A percentile compares a stretch with the other conserved stretches of the same genome.
Conservation (phyloP, 2,888 invertebrate species). For the Theretra japonica region DNA sequence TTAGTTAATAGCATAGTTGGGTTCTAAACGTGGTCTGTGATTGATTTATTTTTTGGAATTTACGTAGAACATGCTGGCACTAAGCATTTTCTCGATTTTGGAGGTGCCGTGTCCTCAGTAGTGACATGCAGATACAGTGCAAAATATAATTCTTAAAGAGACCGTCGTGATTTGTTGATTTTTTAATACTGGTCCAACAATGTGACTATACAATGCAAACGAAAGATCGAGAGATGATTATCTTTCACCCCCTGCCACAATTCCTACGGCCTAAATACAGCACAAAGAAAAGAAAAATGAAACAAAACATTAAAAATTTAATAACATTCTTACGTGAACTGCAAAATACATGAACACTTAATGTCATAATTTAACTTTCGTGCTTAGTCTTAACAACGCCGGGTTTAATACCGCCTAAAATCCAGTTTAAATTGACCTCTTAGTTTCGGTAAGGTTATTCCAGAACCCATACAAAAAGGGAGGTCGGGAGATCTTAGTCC, state of each 20-base stretch:
- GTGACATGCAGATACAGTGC: no score
- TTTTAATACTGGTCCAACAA: no score
- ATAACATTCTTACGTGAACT: neutral
- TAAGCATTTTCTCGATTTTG: no score
- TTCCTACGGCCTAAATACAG: neutral
- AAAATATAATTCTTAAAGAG: no score
- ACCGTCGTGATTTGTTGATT: no score
- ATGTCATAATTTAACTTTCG: conserved; percentile 21
- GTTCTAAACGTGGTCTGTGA: neutral
- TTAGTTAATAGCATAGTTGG: neutral
- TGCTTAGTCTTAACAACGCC: conserved; percentile 28
- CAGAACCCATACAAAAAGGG: neutral
- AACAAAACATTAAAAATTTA: conserved; percentile 1
- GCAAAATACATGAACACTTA: conserved; percentile 22
- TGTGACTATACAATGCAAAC: no score
- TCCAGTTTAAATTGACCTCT: neutral
- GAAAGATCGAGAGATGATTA: no score
- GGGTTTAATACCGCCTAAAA: conserved; percentile 31
- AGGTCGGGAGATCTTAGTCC: neutral
- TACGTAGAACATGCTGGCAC: no score
- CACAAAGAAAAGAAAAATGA: neutral
- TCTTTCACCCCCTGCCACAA: no score
- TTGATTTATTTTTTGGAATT: no score
- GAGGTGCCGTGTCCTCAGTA: no score
- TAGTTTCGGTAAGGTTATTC: neutral